phyloP scores from a whole-genome alignment of 1,140 invertebrate species.

The Batillaria attramentaria region DNA sequence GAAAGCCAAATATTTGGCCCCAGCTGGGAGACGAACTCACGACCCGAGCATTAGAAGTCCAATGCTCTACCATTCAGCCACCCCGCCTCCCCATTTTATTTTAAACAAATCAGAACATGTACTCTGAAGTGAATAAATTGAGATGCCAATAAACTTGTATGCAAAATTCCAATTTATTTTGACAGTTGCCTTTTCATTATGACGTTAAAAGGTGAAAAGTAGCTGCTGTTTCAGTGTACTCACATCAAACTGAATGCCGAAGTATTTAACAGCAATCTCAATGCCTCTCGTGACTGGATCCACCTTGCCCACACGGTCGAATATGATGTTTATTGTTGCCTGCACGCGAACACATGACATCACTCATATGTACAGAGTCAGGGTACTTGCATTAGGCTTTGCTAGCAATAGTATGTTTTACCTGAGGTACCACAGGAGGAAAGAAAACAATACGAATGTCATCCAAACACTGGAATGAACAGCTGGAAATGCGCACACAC shows the following conservation, averaged over 20 bases:
- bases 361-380: background rate
- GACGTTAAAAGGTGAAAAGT: no score
- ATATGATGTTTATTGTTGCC: constrained; percentile 95
- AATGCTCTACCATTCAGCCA: no score
- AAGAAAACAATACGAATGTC: constrained; percentile 29
- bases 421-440: no score
- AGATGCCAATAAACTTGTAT: no score
- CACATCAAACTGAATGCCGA: constrained; percentile 97
- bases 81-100: no score
- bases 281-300: constrained; percentile 98
- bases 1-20: no score
- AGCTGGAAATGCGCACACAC: background rate
- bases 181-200: no score
- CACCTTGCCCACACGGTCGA: constrained; percentile 98
- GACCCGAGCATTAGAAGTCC: no score
- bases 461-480: background rate
- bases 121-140: no score
- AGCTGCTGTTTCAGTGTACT: constrained; percentile 57
- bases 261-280: constrained; percentile 97
- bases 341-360: constrained; percentile 72
- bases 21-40: no score
- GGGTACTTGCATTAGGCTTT: background rate
- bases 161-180: no score
- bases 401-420: background rate
- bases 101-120: no score